Evolutionary conservation across 1,140 invertebrate species (phyloP).

Genomic region (Apis dorsata): DNA sequence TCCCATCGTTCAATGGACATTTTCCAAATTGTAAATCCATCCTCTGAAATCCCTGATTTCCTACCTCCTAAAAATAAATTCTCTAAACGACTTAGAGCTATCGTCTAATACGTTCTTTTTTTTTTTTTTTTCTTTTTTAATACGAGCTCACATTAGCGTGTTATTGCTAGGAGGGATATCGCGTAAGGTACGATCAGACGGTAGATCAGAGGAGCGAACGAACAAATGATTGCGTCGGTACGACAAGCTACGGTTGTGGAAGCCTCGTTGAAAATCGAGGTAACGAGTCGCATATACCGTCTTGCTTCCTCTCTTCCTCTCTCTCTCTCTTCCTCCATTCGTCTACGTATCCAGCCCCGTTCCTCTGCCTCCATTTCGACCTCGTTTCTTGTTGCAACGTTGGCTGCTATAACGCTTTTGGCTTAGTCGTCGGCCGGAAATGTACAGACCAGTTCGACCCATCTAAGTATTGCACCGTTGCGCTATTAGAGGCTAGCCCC

Average conservation of each 20-base stretch:
- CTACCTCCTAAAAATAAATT: too few species aligned
- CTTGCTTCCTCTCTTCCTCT: not conserved
- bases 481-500: slow-evolving; percentile 1
- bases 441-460: slow-evolving; percentile 21
- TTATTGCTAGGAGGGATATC: slow-evolving; percentile 6
- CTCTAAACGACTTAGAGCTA: not conserved
- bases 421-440: slow-evolving; percentile 8
- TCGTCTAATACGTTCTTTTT: not conserved
- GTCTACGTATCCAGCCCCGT: not conserved
- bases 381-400: slow-evolving; percentile 22
- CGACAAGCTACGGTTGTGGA: slow-evolving; percentile 30
- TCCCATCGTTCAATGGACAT: too few species aligned
- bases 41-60: too few species aligned
- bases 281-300: slow-evolving; percentile 29
- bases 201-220: slow-evolving; percentile 10
- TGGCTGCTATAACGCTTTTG: slow-evolving; percentile 30
- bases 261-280: slow-evolving; percentile 44
- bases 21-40: too few species aligned
- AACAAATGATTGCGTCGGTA: slow-evolving; percentile 17
- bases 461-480: slow-evolving; percentile 32
- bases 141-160: not conserved
- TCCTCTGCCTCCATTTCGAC: slow-evolving; percentile 9
- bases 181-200: not conserved
- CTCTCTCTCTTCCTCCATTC: not conserved
- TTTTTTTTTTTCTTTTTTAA: not conserved